These are phyloP conservation scores for Mormoops blainvillei DNA, from an alignment of 2,113 vertebrate species.

Conservation along the genomic window DNA sequence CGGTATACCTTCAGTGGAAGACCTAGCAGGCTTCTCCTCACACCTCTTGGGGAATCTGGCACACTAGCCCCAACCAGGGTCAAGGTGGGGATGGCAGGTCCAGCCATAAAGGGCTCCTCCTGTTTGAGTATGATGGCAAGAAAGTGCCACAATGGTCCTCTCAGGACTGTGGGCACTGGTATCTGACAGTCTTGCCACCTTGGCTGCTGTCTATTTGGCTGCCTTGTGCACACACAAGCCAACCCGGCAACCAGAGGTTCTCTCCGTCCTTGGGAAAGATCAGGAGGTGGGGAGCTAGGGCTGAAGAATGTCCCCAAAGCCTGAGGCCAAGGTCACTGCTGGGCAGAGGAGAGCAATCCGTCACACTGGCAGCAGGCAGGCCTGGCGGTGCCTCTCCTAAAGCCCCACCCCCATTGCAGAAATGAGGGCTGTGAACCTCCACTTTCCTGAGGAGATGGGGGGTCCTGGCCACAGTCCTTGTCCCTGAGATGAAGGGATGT, in stretches of 20 bases:
- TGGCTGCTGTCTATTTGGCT: background rate
- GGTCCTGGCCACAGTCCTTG: background rate
- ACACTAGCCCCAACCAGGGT: background rate
- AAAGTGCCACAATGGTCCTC: background rate
- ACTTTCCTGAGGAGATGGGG: background rate
- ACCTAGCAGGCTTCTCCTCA: background rate
- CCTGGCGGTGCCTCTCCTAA: background rate
- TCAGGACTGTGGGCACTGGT: background rate
- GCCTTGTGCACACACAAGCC: background rate
- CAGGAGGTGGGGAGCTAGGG: background rate
- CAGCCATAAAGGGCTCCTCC: background rate
- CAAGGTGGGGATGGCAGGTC: background rate
- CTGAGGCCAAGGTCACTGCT: background rate
- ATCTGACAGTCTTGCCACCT: background rate
- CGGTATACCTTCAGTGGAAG: too few species aligned
- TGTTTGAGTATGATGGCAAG: background rate
- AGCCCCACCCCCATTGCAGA: background rate
- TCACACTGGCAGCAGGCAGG: background rate
- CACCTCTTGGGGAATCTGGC: background rate
- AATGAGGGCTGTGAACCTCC: background rate
- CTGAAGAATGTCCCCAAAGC: background rate
- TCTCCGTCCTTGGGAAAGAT: background rate
- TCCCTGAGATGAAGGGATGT: background rate
- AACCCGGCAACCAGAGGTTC: background rate
- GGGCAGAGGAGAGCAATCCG: background rate